Conservation (phyloP, 2,797 vertebrate genomes). For the Moxostoma hubbsi region DNA sequence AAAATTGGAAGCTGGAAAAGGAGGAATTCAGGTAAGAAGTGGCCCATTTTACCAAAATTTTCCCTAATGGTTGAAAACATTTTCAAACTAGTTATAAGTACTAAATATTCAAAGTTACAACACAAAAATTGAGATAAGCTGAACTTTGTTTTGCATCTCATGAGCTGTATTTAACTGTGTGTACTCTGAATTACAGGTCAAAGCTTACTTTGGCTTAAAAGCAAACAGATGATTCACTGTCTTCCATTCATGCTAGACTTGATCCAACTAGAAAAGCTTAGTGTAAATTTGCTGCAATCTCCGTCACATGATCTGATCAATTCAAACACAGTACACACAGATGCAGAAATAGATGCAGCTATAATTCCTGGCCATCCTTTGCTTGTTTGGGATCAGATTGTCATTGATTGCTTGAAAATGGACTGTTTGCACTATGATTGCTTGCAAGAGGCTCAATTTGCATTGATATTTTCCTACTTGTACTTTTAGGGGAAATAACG, state of each 20-base stretch:
- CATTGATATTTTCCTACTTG: not conserved
- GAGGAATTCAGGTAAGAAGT: too few relatives aligned
- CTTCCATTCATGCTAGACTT: conserved; percentile 67
- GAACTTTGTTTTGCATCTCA: not conserved
- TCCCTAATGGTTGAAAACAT: too few relatives aligned
- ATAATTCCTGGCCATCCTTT: not conserved
- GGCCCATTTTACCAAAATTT: too few relatives aligned
- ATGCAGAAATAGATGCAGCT: conserved; percentile 26
- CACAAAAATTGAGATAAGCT: not conserved
- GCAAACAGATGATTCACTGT: conserved; percentile 57
- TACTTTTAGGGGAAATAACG: conserved; percentile 7
- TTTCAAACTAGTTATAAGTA: not conserved
- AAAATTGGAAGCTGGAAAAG: too few relatives aligned
- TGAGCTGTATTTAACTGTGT: conserved; percentile 19
- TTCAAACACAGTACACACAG: conserved; percentile 56
- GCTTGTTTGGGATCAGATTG: conserved; percentile 12
- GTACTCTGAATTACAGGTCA: conserved; percentile 47
- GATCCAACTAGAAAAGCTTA: conserved; percentile 73
- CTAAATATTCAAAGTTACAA: conserved; percentile 6
- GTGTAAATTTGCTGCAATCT: conserved; percentile 68
- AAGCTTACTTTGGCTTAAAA: conserved; percentile 38
- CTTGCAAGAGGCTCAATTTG: not conserved
- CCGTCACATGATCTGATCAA: conserved; percentile 68
- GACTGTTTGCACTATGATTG: not conserved
- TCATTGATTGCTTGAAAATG: not conserved